Percentiles rank a stretch among this genome's conserved stretches.
phyloP scores from a whole-genome alignment of 2,797 vertebrate genomes.

The Pangasius krempfi region DNA sequence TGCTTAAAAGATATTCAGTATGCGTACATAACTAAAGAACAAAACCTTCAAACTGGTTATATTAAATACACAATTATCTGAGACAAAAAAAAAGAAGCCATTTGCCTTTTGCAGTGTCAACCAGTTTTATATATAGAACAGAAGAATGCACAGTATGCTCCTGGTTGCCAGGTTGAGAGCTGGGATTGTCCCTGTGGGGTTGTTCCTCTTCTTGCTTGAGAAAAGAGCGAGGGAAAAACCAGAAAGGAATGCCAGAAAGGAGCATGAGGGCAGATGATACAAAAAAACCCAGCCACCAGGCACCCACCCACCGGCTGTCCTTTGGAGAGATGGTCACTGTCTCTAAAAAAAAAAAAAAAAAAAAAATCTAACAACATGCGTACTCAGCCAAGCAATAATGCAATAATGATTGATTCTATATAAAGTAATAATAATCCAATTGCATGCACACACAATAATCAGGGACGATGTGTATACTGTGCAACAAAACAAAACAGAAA shows the following conservation, averaged over 20 bases:
- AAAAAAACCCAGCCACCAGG: conserved; percentile 88
- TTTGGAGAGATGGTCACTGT: not conserved
- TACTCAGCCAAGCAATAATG: not conserved
- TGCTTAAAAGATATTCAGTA: not conserved
- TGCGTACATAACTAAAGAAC: not conserved
- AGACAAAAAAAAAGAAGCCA: not conserved
- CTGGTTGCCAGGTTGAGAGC: not conserved
- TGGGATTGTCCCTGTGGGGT: not conserved
- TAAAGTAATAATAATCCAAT: not conserved
- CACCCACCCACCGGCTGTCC: not conserved
- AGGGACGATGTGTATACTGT: not conserved
- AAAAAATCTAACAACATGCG: not conserved
- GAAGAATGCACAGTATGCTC: not conserved
- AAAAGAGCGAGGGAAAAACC: not conserved
- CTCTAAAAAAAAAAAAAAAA: conserved; percentile 4
- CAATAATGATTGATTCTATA: not conserved
- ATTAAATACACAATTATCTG: not conserved
- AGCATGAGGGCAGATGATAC: conserved; percentile 76
- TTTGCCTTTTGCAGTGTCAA: conserved; percentile 72
- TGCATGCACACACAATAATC: not conserved
- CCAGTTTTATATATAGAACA: conserved; percentile 57
- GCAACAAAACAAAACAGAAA: not conserved
- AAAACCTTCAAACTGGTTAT: not conserved
- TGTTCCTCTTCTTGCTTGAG: not conserved
- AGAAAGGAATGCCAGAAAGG: conserved; percentile 62